Evolutionary conservation across 2,797 vertebrate genomes (phyloP).

Genomic region (Lagothrix lagotricha): DNA sequence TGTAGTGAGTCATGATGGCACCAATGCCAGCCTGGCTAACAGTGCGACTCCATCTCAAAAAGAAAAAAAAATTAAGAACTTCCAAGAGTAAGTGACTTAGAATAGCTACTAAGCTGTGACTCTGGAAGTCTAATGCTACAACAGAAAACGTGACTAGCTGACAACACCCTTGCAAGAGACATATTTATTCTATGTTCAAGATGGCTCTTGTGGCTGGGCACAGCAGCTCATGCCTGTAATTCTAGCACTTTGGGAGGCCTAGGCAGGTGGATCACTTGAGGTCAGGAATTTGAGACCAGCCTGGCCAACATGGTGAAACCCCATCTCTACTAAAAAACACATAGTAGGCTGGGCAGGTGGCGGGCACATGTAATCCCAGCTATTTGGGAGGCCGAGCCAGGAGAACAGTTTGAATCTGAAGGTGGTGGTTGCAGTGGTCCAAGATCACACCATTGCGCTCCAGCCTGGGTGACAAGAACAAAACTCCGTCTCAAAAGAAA

Average conservation of each 20-base stretch:
- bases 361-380: background rate
- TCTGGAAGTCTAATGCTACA: slow-evolving; percentile 11
- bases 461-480: background rate
- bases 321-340: background rate
- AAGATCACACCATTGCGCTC: background rate
- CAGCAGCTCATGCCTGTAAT: background rate
- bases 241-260: background rate
- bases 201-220: background rate
- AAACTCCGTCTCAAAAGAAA: background rate
- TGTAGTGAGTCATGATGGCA: background rate
- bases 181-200: background rate
- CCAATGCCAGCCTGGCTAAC: background rate
- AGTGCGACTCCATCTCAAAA: background rate
- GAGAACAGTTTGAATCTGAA: background rate
- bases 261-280: background rate
- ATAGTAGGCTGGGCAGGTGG: background rate
- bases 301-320: background rate
- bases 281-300: background rate
- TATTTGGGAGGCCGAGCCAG: background rate
- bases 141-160: background rate
- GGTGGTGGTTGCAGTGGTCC: background rate
- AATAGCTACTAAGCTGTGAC: background rate
- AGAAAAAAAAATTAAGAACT: background rate
- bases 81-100: background rate
- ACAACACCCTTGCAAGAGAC: background rate